Base-by-base conservation (phyloP, 2,888 invertebrate genomes). In the Sipha maydis region DNA sequence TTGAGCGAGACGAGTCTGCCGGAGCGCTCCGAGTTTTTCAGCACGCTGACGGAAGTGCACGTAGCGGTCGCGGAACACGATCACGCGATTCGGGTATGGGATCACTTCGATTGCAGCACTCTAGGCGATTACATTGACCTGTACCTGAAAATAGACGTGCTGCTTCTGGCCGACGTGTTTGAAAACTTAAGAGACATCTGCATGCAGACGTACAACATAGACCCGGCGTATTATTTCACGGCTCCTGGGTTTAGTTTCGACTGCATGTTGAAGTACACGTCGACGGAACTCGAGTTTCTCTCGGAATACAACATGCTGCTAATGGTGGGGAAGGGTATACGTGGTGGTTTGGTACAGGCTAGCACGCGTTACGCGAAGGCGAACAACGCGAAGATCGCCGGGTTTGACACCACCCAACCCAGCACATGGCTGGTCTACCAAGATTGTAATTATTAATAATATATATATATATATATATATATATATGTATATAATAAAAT, bases 131-230 rank as follows among this genome's bases (percentile, higher is more conserved):
- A 41, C 41, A 41, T 3, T 41, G 41, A 41, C 11, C 34, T 34
- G 4, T 7, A 41, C 11, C 41, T 41, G 41, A 41, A 41, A 41
- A 11, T 41, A 41, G 41, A 41, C 41, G 11, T 41, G 41, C 11
- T 41, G 41, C 41, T 41, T 41, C 41, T 41, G 41, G 90, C 91
- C 8, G 92, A 92, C 89, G 90, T 92, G 17, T 92, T 92, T 90
- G 92, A 92, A 90, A 91, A 91, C 86, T 92, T 92, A 90, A 83
- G 91, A 28, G 21, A 89, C 14, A 90, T 86, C 1, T 91, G 91
- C 83, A 71, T 91, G 21, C 54, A 89, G 48, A 90, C 90, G 7
- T 92, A 92, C 85, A 88, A 89, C 14, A 91, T 89, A n/a, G n/a
- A n/a, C n/a, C n/a, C n/a, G n/a, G n/a, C n/a, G n/a, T n/a, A n/a